Evolutionary conservation across 2,113 vertebrate genomes (phyloP).

Genomic region (Astatotilapia flaviijosephi): DNA sequence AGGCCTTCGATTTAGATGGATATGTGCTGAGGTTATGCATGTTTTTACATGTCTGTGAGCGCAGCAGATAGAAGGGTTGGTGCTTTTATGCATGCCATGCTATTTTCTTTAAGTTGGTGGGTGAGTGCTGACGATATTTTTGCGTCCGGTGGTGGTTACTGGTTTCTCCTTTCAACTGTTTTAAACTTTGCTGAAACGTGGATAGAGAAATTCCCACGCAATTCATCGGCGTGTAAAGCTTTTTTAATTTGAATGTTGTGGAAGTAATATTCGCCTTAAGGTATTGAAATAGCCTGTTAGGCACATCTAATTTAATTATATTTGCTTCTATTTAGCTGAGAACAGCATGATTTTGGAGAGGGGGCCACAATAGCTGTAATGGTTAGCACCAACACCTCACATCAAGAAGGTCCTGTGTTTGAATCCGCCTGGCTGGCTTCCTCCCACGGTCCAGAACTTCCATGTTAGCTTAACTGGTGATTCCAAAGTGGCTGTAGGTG

Average conservation of each 20-base stretch:
- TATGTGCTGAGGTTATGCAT: neutral
- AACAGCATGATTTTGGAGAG: neutral
- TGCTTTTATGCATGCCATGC: neutral
- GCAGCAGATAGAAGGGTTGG: neutral
- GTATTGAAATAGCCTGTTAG: neutral
- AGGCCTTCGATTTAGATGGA: constrained; percentile 6
- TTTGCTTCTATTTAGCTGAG: neutral
- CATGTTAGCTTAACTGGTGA: neutral
- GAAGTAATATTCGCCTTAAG: neutral
- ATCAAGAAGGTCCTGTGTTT: neutral
- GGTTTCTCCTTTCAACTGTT: neutral
- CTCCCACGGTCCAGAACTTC: neutral
- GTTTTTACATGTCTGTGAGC: neutral
- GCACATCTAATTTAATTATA: neutral
- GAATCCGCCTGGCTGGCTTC: neutral
- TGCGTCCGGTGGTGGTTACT: neutral
- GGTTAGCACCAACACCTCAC: neutral
- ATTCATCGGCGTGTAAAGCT: neutral
- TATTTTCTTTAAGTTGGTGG: neutral
- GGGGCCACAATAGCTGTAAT: neutral
- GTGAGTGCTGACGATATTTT: neutral
- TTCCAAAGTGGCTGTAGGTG: neutral
- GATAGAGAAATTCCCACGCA: neutral
- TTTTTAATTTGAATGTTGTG: constrained; percentile 4
- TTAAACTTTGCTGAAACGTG: neutral